Evolutionary conservation across 1,140 invertebrate genomes (phyloP), one percentile per base, ranked within the genome.

Genomic region (Hydropsyche tenuis): DNA sequence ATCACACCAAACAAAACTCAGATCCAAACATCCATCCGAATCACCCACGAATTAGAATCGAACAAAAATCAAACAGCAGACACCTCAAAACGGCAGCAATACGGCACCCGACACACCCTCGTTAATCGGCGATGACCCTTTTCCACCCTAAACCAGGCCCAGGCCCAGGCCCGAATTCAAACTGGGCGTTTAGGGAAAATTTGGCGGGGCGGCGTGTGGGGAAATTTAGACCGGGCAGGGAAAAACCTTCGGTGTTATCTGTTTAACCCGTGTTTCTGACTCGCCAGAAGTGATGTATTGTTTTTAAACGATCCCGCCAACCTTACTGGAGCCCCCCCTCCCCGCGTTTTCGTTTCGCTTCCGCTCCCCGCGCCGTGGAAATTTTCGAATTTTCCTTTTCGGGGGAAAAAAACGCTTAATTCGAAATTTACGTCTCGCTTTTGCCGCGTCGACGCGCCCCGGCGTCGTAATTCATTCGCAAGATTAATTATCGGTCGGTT

Each of bases 231-330:
- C 65, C 20, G 37, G 65, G 43, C 65, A 23, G 27, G n/a, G n/a
- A n/a, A n/a, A n/a, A n/a, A n/a, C n/a, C n/a, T n/a, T n/a, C n/a
- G 68, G 48, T 56, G 68, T 70, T 70, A 70, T 70, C 68, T 56
- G 51, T 45, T 70, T 30, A 70, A 70, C 68, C 68, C 68, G 68
- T 70, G 68, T 70, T 70, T 70, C 68, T 70, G 68, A 70, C 68
- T 70, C 51, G 12, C 66, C 51, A 46, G 48, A 70, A 70, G 68
- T 70, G 68, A 70, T 70, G 68, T 70, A 70, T 70, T 70, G 68
- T 70, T 70, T 70, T 70, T 70, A 70, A 70, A 70, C 68, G 68
- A 70, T 70, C 51, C 68, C 51, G 9, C 46, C 56, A 45, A 25
- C 16, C n/a, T n/a, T n/a, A n/a, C n/a, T 62, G 5, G 14, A 16